A percentile compares a stretch with the other conserved stretches of the same genome.
phyloP scores from a whole-genome alignment of 2,888 invertebrate species.

The Pristionchus exspectatus region DNA sequence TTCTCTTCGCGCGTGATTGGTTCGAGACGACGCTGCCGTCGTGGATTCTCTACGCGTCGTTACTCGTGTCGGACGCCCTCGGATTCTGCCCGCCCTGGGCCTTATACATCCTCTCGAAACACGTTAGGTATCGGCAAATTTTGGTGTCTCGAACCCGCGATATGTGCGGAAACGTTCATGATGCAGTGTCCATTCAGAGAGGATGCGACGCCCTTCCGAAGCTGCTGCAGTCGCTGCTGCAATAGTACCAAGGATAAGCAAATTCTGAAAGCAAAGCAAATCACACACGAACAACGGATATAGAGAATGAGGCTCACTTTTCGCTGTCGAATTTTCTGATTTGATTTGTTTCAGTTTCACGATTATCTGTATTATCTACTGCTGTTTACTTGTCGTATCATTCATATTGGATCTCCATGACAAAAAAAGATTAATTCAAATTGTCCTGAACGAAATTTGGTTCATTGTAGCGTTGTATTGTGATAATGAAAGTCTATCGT shows the following conservation, averaged over 20 bases:
- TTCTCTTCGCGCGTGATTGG: neutral
- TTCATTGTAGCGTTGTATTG: too few relatives aligned
- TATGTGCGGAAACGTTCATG: neutral
- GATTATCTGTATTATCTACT: too few relatives aligned
- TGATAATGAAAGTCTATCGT: too few relatives aligned
- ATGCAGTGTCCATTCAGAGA: neutral
- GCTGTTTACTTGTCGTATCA: too few relatives aligned
- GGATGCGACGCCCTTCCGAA: neutral
- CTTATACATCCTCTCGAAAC: neutral
- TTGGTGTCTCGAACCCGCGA: neutral
- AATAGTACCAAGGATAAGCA: neutral
- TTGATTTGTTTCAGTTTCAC: too few relatives aligned
- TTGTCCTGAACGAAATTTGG: too few relatives aligned
- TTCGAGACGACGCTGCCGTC: neutral
- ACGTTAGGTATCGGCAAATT: neutral
- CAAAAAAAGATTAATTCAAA: too few relatives aligned
- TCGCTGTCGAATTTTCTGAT: too few relatives aligned
- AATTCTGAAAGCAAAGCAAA: neutral
- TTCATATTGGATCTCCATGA: too few relatives aligned
- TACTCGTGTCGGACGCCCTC: conserved; percentile 11
- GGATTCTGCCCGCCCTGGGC: conserved; percentile 31
- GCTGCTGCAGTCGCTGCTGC: neutral
- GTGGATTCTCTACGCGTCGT: neutral
- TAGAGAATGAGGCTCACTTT: neutral
- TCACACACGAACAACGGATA: neutral